Percentiles rank a stretch among this genome's conserved stretches.
Conservation (phyloP, 2,888 invertebrate genomes). For the Aproaerema taeniolella region DNA sequence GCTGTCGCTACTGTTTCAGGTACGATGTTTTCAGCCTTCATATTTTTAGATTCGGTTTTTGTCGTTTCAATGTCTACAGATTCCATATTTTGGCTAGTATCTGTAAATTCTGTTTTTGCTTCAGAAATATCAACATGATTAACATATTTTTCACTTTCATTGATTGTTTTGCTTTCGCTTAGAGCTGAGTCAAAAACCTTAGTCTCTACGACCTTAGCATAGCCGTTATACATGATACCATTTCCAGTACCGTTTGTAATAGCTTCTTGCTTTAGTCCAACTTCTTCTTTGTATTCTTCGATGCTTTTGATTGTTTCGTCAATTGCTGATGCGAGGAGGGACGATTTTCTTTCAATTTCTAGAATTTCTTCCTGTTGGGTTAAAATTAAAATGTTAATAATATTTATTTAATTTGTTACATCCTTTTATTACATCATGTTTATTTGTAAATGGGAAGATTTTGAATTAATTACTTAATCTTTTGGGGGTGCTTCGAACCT, state of each 20-base stretch:
- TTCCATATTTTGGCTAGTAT: background rate
- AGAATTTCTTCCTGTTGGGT: constrained; percentile 57
- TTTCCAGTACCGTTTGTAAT: constrained; percentile 15
- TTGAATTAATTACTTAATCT: too few relatives aligned
- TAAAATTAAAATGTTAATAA: background rate
- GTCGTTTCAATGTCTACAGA: background rate
- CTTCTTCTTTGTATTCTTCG: constrained; percentile 65
- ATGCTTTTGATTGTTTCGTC: constrained; percentile 63
- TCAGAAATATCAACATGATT: background rate
- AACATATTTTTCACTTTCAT: background rate
- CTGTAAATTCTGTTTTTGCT: background rate
- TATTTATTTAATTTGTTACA: too few relatives aligned
- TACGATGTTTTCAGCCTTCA: background rate
- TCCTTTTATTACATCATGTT: too few relatives aligned
- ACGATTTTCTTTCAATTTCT: constrained; percentile 59
- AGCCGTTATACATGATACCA: constrained; percentile 23
- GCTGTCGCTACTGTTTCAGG: background rate
- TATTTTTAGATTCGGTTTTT: background rate
- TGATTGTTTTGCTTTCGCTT: constrained; percentile 17
- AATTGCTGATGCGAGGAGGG: constrained; percentile 60
- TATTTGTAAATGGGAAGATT: too few relatives aligned
- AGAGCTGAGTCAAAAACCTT: constrained; percentile 18
- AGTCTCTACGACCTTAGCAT: constrained; percentile 21
- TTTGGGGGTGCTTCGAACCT: too few relatives aligned
- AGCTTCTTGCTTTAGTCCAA: constrained; percentile 32